These are phyloP conservation scores for Acleris literana DNA, from an alignment of 2,888 invertebrate genomes.

Conservation along the genomic window DNA sequence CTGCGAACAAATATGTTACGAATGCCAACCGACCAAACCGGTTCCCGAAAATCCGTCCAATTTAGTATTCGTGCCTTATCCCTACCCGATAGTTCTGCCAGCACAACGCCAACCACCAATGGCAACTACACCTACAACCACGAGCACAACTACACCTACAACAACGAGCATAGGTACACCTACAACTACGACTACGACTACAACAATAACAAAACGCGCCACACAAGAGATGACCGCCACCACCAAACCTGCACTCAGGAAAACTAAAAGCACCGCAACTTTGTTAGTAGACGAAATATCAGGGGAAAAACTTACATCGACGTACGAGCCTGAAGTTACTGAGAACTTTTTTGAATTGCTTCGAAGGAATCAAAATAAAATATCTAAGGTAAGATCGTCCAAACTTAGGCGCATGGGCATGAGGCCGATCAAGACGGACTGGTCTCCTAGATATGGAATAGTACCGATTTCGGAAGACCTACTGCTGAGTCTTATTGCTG, in stretches of 20 bases:
- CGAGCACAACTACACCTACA: slow-evolving; percentile 28
- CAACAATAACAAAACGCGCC: too few species aligned
- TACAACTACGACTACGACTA: not conserved
- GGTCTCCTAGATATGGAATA: slow-evolving; percentile 33
- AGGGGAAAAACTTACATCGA: not conserved
- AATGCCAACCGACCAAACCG: slow-evolving; percentile 5
- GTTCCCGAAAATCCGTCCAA: not conserved
- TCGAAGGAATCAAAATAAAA: not conserved
- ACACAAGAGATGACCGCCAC: too few species aligned
- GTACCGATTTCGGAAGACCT: slow-evolving; percentile 34
- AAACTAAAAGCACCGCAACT: too few species aligned
- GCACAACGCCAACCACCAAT: not conserved
- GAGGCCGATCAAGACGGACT: not conserved
- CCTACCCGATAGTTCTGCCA: slow-evolving; percentile 36
- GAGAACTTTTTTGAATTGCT: not conserved
- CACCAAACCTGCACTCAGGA: too few species aligned
- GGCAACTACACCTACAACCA: slow-evolving; percentile 15
- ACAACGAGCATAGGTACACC: not conserved
- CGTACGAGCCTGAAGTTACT: not conserved
- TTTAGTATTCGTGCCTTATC: slow-evolving; percentile 40
- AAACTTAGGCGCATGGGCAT: slow-evolving; percentile 1
- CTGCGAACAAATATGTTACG: slow-evolving; percentile 25
- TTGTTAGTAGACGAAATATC: not conserved
- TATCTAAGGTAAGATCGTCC: not conserved
- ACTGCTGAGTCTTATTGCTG: not conserved